Conservation (phyloP, 2,797 vertebrate species). For the Notoglanidium macrostoma region DNA sequence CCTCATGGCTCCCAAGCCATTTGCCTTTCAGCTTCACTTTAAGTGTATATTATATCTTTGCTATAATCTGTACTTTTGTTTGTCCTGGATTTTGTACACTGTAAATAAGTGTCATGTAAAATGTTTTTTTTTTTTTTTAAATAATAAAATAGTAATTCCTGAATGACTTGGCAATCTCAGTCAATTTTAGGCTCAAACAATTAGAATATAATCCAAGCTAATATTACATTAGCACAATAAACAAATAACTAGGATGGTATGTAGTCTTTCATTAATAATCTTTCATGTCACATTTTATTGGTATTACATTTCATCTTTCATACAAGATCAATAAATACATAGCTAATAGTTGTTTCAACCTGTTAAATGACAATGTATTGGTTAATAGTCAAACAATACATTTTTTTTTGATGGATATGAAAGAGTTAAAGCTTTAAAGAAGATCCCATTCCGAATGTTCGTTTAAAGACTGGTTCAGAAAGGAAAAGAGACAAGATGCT, state of each 20-base stretch:
- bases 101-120: constrained; percentile 80
- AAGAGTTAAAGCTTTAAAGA: constrained; percentile 37
- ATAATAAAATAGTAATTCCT: constrained; percentile 65
- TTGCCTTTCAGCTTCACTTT: constrained; percentile 45
- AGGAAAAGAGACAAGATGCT: constrained; percentile 8
- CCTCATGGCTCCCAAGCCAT: constrained; percentile 19
- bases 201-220: not conserved
- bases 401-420: constrained; percentile 37
- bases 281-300: constrained; percentile 55
- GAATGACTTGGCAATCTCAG: not conserved
- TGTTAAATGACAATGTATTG: constrained; percentile 51
- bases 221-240: not conserved
- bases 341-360: constrained; percentile 46
- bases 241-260: not conserved
- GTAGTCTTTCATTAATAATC: constrained; percentile 14
- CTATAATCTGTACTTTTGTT: constrained; percentile 54
- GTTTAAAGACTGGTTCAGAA: constrained; percentile 17
- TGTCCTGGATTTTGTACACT: constrained; percentile 67
- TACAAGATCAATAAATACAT: constrained; percentile 59
- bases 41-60: constrained; percentile 40
- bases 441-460: constrained; percentile 13
- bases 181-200: not conserved
- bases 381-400: constrained; percentile 54
- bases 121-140: constrained; percentile 75
- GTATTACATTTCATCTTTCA: constrained; percentile 51